Base-by-base conservation (phyloP, 2,113 vertebrate genomes). In the Scortum barcoo region DNA sequence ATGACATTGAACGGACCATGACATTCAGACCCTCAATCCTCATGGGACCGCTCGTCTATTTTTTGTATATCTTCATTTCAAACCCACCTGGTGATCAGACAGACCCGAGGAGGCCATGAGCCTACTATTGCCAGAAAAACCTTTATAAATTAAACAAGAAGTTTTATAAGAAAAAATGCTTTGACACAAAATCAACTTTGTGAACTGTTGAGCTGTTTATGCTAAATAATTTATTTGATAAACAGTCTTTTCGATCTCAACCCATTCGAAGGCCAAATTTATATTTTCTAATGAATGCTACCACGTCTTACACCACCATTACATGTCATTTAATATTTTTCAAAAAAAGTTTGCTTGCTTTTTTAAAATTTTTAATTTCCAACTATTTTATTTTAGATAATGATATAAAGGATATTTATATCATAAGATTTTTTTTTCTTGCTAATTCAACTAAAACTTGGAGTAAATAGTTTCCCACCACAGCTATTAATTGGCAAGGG, bases 51-150 rank as follows among this genome's bases (percentile, higher is more conserved):
- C 54, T 72, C 4, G 19, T 51, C 53, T 53, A 30, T 68, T 72
- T 62, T 19, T 67, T 33, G 46, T 17, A 19, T 28, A 22, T 81
- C 44, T 71, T 76, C 11, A 67, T 65, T 60, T 85, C 58, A 60
- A 60, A 30, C 17, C 66, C 78, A 28, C 71, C 72, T 72, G 58
- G 57, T 78, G 70, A 76, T 71, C 68, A 65, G 51, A 54, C 72
- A 28, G 73, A 38, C 28, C 22, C 50, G 40, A 76, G 13, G 48
- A 38, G 36, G n/a, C 11, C 11, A 0, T 9, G 1, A 48, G 11
- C 42, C 33, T 36, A 6, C 33, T 36, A 3, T 36, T 6, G 33
- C 33, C 54, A 33, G 53, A 11, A 22, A 72, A 58, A 44, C n/a
- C 3, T 16, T 9, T 6, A 12, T 38, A 38, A 20, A 7, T 2